Evolutionary conservation across 1,140 invertebrate genomes (phyloP).

Genomic region (Centruroides vittatus): DNA sequence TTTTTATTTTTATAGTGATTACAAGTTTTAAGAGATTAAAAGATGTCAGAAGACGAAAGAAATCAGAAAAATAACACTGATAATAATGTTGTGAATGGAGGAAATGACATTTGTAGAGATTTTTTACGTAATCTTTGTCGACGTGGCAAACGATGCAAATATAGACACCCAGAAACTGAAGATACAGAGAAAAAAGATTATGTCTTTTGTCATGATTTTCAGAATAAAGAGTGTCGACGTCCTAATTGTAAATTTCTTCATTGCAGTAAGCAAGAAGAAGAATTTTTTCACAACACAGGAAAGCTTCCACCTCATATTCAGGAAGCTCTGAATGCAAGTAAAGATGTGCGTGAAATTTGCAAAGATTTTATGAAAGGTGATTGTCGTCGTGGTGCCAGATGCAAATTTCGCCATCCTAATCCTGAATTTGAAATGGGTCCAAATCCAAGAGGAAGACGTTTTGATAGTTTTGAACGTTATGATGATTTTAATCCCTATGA

Average conservation of each 20-base stretch:
- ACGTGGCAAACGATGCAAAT: slow-evolving; percentile 61
- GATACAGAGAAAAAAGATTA: slow-evolving; percentile 23
- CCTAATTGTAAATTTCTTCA: slow-evolving; percentile 58
- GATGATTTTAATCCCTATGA: slow-evolving; percentile 17
- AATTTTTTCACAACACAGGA: slow-evolving; percentile 51
- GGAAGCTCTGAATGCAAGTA: slow-evolving; percentile 15
- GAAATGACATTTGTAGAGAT: slow-evolving; percentile 35
- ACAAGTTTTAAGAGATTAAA: too few species aligned
- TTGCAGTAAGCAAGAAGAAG: slow-evolving; percentile 58
- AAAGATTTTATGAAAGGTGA: slow-evolving; percentile 61
- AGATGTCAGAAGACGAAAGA: background rate
- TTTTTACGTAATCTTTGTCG: slow-evolving; percentile 51
- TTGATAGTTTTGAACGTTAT: slow-evolving; percentile 11
- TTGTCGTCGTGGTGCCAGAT: slow-evolving; percentile 40
- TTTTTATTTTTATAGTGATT: too few species aligned
- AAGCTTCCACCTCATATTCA: slow-evolving; percentile 45
- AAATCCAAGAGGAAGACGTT: background rate
- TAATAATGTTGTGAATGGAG: background rate
- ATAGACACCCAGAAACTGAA: slow-evolving; percentile 40
- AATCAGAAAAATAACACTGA: background rate
- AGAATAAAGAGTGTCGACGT: slow-evolving; percentile 52
- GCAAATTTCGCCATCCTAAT: slow-evolving; percentile 40
- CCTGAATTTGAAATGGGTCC: slow-evolving; percentile 21
- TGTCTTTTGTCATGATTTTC: slow-evolving; percentile 71
- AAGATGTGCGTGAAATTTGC: slow-evolving; percentile 40